phyloP scores from a whole-genome alignment of 2,113 vertebrate genomes.

The Stictonetta naevosa region DNA sequence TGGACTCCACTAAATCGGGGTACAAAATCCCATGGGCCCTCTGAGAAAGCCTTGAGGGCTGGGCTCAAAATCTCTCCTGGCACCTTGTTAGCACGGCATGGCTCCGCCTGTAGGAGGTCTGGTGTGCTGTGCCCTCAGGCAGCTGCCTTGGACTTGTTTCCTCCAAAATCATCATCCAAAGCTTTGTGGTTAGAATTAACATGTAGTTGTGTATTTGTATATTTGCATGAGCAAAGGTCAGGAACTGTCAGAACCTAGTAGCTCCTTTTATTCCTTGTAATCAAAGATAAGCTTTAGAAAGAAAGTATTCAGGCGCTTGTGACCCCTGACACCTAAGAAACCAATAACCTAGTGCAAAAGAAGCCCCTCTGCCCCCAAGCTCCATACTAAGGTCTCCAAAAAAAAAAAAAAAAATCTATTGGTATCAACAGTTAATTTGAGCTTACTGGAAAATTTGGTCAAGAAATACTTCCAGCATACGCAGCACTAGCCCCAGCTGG shows the following conservation, averaged over 20 bases:
- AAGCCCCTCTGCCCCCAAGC: neutral
- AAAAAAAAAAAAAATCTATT: neutral
- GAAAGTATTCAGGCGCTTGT: neutral
- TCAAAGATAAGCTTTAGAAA: neutral
- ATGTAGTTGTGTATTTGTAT: constrained; percentile 22
- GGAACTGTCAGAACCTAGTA: neutral
- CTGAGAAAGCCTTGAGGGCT: neutral
- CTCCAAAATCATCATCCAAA: constrained; percentile 16
- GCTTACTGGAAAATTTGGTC: neutral
- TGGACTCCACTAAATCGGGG: neutral
- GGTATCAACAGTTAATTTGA: neutral
- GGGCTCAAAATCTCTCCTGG: neutral
- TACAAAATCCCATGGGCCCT: neutral
- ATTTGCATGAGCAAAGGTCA: constrained; percentile 26
- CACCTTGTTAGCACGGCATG: neutral
- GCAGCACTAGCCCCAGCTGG: neutral
- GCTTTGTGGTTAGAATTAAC: neutral
- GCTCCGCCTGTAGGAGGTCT: neutral
- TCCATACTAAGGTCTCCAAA: neutral
- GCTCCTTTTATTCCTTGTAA: constrained; percentile 1
- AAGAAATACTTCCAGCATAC: neutral
- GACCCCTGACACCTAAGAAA: neutral
- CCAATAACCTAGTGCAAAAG: neutral
- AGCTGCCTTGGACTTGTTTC: constrained; percentile 6
- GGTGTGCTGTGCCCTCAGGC: neutral